Base-by-base conservation (phyloP, 2,113 vertebrate species). In the Psephotus haematonotus region DNA sequence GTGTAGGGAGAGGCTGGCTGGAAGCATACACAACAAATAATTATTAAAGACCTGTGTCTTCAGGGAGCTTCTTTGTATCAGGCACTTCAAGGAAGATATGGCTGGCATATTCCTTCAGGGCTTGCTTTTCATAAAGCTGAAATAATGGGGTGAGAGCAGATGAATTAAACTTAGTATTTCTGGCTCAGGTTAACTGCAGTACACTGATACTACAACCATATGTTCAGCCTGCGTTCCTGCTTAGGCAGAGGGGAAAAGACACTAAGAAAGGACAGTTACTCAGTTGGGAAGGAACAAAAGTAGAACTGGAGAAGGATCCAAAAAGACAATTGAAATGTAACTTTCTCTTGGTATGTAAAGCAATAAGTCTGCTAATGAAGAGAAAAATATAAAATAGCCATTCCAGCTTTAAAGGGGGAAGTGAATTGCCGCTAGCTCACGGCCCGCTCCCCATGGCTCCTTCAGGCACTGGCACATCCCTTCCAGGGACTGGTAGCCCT, bases 131-230 rank as follows among this genome's bases (percentile, higher is more conserved):
- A 8, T 78, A 17, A 60, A 68, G 47, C 39, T 79, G 68, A 62
- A 90, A 35, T 67, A 65, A 68, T 27, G 29, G 46, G 28, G 4
- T 83, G 60, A 82, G 52, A 90, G 24, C 17, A 77, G 64, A 17
- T 77, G 6, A 22, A 62, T 71, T 88, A 46, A 76, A 41, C 37
- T 35, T 71, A 7, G 0, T 79, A 23, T 47, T 91, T 89, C 78
- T 87, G 65, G 18, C 71, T 82, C 4, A 4, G 47, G 31, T 84
- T 87, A 78, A 39, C 82, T 55, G 39, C 41, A 65, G 1, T 86
- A 60, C 83, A 24, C 5, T 60, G 43, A 29, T 43, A 18, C 49
- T 75, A 29, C 35, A 52, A 7, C 20, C 10, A 4, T 0, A 0
- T 49, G 50, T 64, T 81, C 46, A 71, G 6, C 59, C 35, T 28